Conservation (phyloP, 2,797 vertebrate species). For the Chiloscyllium punctatum region DNA sequence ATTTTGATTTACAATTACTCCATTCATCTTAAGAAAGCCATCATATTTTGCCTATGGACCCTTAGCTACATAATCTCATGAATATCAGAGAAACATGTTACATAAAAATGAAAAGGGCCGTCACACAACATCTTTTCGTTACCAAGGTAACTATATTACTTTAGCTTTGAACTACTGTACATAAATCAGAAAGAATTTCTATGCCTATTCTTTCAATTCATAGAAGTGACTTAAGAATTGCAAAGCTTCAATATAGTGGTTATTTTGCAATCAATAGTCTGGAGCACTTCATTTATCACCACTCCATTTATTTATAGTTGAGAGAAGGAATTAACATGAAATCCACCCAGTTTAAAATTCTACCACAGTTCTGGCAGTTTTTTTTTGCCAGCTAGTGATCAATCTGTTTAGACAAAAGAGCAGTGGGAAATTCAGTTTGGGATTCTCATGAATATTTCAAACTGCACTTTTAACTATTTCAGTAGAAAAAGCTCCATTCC, state of each 20-base stretch:
- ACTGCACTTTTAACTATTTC: background rate
- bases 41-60: slow-evolving; percentile 21
- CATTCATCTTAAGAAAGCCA: slow-evolving; percentile 7
- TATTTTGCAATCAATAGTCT: slow-evolving; percentile 33
- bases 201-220: slow-evolving; percentile 31
- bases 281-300: slow-evolving; percentile 15
- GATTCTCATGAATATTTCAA: slow-evolving; percentile 18
- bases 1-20: slow-evolving; percentile 31
- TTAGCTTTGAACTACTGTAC: slow-evolving; percentile 23
- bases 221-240: slow-evolving; percentile 5
- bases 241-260: slow-evolving; percentile 11
- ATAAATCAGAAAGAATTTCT: slow-evolving; percentile 12
- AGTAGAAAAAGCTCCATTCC: background rate
- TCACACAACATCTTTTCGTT: slow-evolving; percentile 20
- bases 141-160: slow-evolving; percentile 28
- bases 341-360: slow-evolving; percentile 33
- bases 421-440: slow-evolving; percentile 10
- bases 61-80: background rate
- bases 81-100: slow-evolving; percentile 20
- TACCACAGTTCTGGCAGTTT: background rate
- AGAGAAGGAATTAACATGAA: slow-evolving; percentile 30
- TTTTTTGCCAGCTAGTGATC: slow-evolving; percentile 4
- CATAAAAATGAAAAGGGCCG: background rate
- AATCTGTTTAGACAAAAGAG: background rate
- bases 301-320: slow-evolving; percentile 15